phyloP scores from a whole-genome alignment of 1,140 invertebrate species.

The Achroia grisella region DNA sequence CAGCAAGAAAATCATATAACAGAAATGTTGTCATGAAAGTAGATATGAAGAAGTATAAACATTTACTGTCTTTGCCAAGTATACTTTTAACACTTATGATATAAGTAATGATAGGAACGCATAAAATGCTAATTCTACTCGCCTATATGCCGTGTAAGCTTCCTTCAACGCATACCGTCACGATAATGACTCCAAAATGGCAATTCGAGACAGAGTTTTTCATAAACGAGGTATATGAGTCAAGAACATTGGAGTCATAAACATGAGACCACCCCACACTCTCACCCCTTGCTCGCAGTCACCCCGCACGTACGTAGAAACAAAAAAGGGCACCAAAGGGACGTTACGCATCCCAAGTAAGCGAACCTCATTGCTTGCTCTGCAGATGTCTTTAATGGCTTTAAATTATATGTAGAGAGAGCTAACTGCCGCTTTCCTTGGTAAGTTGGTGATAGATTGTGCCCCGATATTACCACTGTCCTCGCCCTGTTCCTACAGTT shows the following conservation, averaged over 20 bases:
- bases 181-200: conserved; percentile 49
- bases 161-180: conserved; percentile 23
- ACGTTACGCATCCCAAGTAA: conserved; percentile 67
- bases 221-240: conserved; percentile 68
- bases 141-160: conserved; percentile 6
- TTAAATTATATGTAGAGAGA: conserved; percentile 71
- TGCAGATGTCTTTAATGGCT: conserved; percentile 72
- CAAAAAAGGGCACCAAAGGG: conserved; percentile 66
- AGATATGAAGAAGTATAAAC: not conserved
- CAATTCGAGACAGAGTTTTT: conserved; percentile 36
- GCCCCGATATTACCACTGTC: conserved; percentile 24
- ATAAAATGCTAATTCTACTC: conserved; percentile 23
- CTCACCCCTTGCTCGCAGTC: conserved; percentile 67
- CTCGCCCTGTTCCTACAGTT: too few relatives aligned
- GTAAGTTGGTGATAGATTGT: conserved; percentile 53
- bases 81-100: conserved; percentile 3
- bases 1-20: too few relatives aligned
- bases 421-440: conserved; percentile 49
- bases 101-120: conserved; percentile 1
- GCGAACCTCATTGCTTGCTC: conserved; percentile 58
- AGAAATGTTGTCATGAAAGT: too few relatives aligned
- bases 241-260: conserved; percentile 66
- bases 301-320: conserved; percentile 61
- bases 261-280: conserved; percentile 54
- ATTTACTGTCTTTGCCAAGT: not conserved